Percentiles rank a stretch among this genome's conserved stretches.
phyloP scores from a whole-genome alignment of 2,888 invertebrate species.

The Macropis europaea region DNA sequence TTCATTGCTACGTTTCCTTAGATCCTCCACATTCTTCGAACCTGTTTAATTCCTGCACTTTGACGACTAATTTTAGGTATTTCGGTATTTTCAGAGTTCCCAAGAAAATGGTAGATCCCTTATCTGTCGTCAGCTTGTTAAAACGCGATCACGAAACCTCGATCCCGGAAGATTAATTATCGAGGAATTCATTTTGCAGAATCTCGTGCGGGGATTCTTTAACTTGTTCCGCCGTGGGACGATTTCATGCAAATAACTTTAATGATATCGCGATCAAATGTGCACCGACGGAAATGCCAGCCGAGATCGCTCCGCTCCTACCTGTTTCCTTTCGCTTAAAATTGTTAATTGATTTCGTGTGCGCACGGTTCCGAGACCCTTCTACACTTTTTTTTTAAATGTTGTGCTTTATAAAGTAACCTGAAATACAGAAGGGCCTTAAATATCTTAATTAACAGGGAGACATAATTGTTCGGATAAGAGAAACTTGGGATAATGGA shows the following conservation, averaged over 20 bases:
- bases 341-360: conserved; percentile 27
- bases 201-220: conserved; percentile 37
- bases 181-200: conserved; percentile 60
- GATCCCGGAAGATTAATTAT: conserved; percentile 67
- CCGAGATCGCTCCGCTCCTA: conserved; percentile 1
- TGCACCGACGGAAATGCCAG: conserved; percentile 35
- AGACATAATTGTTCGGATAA: too few species aligned
- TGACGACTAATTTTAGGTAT: too few species aligned
- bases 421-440: too few species aligned
- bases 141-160: neutral
- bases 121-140: neutral
- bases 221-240: conserved; percentile 17
- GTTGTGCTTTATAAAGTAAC: too few species aligned
- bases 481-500: too few species aligned
- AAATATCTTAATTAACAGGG: too few species aligned
- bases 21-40: too few species aligned
- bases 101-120: neutral
- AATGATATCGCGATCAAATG: conserved; percentile 36
- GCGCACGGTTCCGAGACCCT: neutral
- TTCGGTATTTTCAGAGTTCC: too few species aligned
- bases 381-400: too few species aligned
- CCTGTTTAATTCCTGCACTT: too few species aligned
- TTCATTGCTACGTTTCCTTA: too few species aligned
- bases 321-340: neutral
- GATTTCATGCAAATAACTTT: conserved; percentile 18